Conservation (phyloP, 1,140 invertebrate genomes). For the Glossosoma conforme region DNA sequence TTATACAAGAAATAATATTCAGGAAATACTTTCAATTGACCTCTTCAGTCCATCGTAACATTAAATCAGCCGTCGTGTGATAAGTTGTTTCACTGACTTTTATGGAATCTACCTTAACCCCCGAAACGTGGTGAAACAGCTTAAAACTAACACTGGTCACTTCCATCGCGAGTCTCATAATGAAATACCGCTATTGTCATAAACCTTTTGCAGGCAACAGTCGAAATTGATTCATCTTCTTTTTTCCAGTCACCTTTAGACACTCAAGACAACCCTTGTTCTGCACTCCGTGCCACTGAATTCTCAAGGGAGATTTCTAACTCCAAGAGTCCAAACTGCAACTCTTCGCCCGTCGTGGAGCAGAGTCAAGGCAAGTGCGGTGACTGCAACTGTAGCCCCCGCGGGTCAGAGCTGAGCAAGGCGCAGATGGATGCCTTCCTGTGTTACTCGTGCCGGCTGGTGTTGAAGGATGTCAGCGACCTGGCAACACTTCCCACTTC, state of each 20-base stretch:
- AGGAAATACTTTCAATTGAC: too few relatives aligned
- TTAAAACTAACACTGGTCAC: too few relatives aligned
- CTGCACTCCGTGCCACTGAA: constrained; percentile 41
- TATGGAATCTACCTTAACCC: too few relatives aligned
- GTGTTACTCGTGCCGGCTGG: constrained; percentile 26
- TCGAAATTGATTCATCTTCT: too few relatives aligned
- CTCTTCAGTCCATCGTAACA: too few relatives aligned
- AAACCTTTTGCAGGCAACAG: too few relatives aligned
- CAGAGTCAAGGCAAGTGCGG: constrained; percentile 14
- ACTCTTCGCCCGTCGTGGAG: not conserved
- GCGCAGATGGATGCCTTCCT: constrained; percentile 11
- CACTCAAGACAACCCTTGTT: constrained; percentile 33
- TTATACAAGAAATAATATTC: too few relatives aligned
- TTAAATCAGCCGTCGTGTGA: too few relatives aligned
- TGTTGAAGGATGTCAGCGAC: constrained; percentile 19
- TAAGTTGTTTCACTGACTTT: too few relatives aligned
- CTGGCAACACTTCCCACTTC: constrained; percentile 4
- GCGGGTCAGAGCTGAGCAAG: constrained; percentile 3
- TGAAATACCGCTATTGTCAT: too few relatives aligned
- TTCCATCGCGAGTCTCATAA: too few relatives aligned
- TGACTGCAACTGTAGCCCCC: constrained; percentile 14
- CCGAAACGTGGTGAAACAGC: too few relatives aligned
- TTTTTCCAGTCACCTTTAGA: constrained; percentile 40
- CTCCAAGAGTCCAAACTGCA: not conserved
- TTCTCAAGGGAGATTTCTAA: constrained; percentile 41